Evolutionary conservation across 2,113 vertebrate genomes (phyloP).

Genomic region (Leptodactylus fuscus): DNA sequence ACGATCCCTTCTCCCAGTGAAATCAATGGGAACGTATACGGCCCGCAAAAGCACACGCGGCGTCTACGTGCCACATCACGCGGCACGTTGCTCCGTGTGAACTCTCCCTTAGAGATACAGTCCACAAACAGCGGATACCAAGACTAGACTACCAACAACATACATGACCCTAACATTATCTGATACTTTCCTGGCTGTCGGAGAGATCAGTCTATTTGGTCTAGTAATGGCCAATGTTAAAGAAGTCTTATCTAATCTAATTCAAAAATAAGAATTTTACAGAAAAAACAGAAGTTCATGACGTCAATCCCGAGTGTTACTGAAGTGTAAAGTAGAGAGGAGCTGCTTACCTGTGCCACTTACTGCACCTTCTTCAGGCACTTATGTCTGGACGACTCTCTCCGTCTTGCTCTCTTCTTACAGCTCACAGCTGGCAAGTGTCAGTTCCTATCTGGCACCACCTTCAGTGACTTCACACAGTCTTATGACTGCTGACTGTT

Average conservation of each 20-base stretch:
- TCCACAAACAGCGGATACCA: too few relatives aligned
- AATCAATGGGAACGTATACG: too few relatives aligned
- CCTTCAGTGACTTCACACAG: constrained; percentile 45
- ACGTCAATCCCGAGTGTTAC: background rate
- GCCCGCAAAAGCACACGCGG: too few relatives aligned
- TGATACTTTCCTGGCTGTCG: too few relatives aligned
- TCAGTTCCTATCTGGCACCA: constrained; percentile 11
- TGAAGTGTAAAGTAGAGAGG: background rate
- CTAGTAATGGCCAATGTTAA: background rate
- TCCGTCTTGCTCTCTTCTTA: background rate
- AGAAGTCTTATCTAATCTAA: too few relatives aligned
- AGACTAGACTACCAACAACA: too few relatives aligned
- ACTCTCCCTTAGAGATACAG: too few relatives aligned
- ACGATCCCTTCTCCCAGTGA: too few relatives aligned
- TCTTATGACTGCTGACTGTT: constrained; percentile 58
- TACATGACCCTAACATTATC: too few relatives aligned
- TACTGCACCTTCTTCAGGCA: background rate
- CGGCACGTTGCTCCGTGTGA: too few relatives aligned
- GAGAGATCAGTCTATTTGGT: background rate
- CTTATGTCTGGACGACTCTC: background rate
- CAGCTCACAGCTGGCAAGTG: background rate
- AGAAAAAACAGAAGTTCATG: background rate
- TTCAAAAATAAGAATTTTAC: background rate
- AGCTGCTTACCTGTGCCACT: background rate
- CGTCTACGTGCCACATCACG: too few relatives aligned